Base-by-base conservation (phyloP, 2,888 invertebrate species). In the Herminia tarsipennalis region DNA sequence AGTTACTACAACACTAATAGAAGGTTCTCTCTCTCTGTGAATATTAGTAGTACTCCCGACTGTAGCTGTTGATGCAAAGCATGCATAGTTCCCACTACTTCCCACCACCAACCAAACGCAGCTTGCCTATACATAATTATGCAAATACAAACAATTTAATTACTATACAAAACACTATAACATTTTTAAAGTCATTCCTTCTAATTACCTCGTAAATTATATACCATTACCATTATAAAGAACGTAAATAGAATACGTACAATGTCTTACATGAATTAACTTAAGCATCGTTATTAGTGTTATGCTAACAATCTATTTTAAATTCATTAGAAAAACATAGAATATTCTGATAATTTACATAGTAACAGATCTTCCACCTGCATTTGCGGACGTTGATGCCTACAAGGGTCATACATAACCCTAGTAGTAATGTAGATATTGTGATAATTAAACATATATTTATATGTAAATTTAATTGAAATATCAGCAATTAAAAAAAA, bases 311-410 rank as follows among this genome's bases (percentile, higher is more conserved):
- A 41, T 39, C 13, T 16, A 21, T 36, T 55, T 55, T 33, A 42
- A 57, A 62, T 62, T 48, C 47, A 62, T 54, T 57, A 46, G 12
- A 49, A 54, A 24, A 42, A 55, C 45, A 50, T 53, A 32, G 39
- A 47, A 42, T 54, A 56, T 56, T 61, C 42, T 47, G 55, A 51
- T 17, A 17, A n/a, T n/a, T 22, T 25, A 21, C 5, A n/a, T 1
- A 18, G 14, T 25, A 22, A 27, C 39, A 35, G 22, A 16, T 9
- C 8, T 16, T 4, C 12, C 8, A 38, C 9, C 3, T 29, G 16
- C 21, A 14, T 24, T n/a, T 14, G 8, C 30, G 29, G 21, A 21
- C 1, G 13, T 34, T 9, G 22, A 17, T 30, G 16, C 10, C 22
- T 39, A 16, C 22, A 8, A 5, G 25, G n/a, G n/a, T n/a, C n/a